Conservation (phyloP, 2,113 vertebrate genomes). For the Pionites leucogaster region DNA sequence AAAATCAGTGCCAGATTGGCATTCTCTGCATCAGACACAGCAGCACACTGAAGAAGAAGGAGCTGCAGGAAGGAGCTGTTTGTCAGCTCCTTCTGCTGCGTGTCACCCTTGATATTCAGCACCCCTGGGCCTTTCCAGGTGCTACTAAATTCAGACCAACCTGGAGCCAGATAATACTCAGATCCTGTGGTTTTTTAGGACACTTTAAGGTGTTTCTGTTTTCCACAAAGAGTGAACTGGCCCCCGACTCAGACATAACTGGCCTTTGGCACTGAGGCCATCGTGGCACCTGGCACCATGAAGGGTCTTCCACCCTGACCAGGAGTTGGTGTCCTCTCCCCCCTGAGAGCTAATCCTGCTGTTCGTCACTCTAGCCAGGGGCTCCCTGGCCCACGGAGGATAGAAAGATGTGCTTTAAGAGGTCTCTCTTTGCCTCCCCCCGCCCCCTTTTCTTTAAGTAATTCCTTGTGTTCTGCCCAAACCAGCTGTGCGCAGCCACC, state of each 20-base stretch:
- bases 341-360: neutral
- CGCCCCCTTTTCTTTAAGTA: neutral
- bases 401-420: neutral
- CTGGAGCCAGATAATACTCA: neutral
- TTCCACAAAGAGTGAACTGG: neutral
- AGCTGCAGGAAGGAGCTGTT: neutral
- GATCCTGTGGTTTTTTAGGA: accelerated
- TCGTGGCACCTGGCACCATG: neutral
- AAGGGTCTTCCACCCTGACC: neutral
- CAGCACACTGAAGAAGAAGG: neutral
- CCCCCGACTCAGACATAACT: neutral
- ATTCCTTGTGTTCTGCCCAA: neutral
- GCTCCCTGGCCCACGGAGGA: neutral
- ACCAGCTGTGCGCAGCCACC: neutral
- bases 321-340: neutral
- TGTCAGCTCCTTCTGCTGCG: neutral
- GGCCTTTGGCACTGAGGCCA: neutral
- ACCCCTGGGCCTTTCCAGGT: neutral
- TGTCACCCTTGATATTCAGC: neutral
- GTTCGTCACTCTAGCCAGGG: neutral
- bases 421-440: neutral
- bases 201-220: neutral
- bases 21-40: neutral
- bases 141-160: neutral
- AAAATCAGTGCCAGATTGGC: neutral